These are phyloP conservation scores for Sitophilus oryzae DNA, from an alignment of 1,140 invertebrate species.

Conservation along the genomic window DNA sequence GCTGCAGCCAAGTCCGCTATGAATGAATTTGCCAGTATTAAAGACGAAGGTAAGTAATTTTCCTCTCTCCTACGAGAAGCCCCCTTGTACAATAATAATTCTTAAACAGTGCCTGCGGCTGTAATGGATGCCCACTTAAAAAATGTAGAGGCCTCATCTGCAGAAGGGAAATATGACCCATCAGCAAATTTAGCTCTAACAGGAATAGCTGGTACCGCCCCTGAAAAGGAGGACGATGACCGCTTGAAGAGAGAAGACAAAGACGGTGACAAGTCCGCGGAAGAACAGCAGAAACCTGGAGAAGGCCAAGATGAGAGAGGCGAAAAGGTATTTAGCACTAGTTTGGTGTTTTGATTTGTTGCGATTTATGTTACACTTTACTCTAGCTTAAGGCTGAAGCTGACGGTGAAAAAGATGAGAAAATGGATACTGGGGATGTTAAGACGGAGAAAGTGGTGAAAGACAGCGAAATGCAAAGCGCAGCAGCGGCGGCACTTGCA, in stretches of 20 bases:
- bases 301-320: constrained; percentile 72
- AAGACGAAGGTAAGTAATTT: constrained; percentile 76
- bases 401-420: constrained; percentile 43
- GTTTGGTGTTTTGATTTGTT: too few species aligned
- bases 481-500: constrained; percentile 91
- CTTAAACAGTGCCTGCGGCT: constrained; percentile 90
- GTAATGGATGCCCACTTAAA: constrained; percentile 93
- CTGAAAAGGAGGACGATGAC: constrained; percentile 59
- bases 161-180: constrained; percentile 72
- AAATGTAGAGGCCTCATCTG: constrained; percentile 81
- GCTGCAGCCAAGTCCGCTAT: constrained; percentile 97
- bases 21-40: constrained; percentile 88
- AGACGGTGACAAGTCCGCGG: constrained; percentile 49
- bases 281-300: constrained; percentile 86
- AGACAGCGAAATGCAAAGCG: constrained; percentile 86
- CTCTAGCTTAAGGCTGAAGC: constrained; percentile 38
- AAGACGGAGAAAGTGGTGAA: constrained; percentile 54
- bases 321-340: constrained; percentile 30
- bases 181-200: constrained; percentile 73
- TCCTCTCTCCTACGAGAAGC: too few species aligned
- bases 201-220: constrained; percentile 86
- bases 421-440: constrained; percentile 33
- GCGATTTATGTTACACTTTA: too few species aligned
- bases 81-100: too few species aligned
- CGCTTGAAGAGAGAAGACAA: constrained; percentile 50